These are phyloP conservation scores for Drosophila albomicans DNA, from an alignment of 1,140 invertebrate genomes.

Conservation along the genomic window DNA sequence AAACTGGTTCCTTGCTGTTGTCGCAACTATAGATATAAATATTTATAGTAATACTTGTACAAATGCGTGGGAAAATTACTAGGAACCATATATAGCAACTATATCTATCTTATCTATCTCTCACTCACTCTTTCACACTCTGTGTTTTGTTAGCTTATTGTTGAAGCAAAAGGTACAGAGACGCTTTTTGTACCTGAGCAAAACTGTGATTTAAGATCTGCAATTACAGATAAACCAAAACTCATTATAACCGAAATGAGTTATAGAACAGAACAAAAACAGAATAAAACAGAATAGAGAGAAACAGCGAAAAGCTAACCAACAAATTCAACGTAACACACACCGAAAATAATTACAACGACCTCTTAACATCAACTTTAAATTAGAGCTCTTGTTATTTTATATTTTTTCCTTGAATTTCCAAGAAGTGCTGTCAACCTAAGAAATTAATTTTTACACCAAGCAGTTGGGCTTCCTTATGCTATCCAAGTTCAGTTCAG, in stretches of 20 bases:
- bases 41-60: conserved; percentile 59
- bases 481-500: background rate
- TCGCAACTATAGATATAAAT: conserved; percentile 62
- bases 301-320: background rate
- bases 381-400: conserved; percentile 56
- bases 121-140: background rate
- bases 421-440: conserved; percentile 72
- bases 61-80: conserved; percentile 77
- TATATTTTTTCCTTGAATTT: conserved; percentile 47
- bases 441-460: conserved; percentile 73
- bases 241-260: conserved; percentile 80
- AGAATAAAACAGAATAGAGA: conserved; percentile 22
- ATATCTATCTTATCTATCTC: background rate
- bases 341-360: conserved; percentile 28
- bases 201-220: conserved; percentile 65
- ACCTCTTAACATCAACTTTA: conserved; percentile 56
- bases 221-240: conserved; percentile 75
- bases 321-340: conserved; percentile 14
- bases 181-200: conserved; percentile 36
- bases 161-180: conserved; percentile 37
- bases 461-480: conserved; percentile 11
- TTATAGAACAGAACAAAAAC: conserved; percentile 55
- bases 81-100: conserved; percentile 33
- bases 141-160: conserved; percentile 40
- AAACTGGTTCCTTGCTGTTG: conserved; percentile 66